Base-by-base conservation (phyloP, 2,888 invertebrate genomes). In the Dinocampus coccinellae region DNA sequence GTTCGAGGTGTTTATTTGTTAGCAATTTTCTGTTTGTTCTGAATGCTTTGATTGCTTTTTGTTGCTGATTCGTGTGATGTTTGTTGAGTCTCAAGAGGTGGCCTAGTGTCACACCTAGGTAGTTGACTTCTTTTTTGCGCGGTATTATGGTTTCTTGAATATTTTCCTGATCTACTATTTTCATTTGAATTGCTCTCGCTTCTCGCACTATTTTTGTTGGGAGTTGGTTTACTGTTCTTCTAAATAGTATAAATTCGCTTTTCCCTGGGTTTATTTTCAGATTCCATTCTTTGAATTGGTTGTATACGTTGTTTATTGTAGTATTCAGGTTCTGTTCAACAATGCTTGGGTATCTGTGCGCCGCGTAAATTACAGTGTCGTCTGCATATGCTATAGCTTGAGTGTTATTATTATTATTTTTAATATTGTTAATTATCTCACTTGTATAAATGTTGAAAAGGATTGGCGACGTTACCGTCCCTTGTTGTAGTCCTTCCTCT, bases 401-500 rank as follows among this genome's bases (percentile, higher is more conserved):
- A 3, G 7, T 62, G 13, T 36, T 10, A 3, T 39, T 33, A 0
- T 20, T 6, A 7, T 62, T 62, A 1, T 36, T 10, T 4, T 33
- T 36, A 62, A 62, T 36, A 4, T 11, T 2, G 36, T 39, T 62
- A 4, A 62, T 2, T 0, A 62, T 16, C 13, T 62, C 39, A 7
- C 39, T 39, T 2, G n/a, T 62, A 20, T 29, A 62, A 6, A 62
- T 63, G n/a, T 47, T 63, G 22, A 63, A 63, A 4, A 63, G 29
- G 3, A 63, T 24, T 3, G 63, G 63, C 4, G 63, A 63, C 0
- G 20, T 63, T 4, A 63, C 63, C 1, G 42, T 63, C 0, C 63
- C 63, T 11, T 63, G 47, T 26, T 63, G 63, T 4, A 63, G 13
- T 4, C 63, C 63, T 26, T 63, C 63, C n/a, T n/a, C n/a, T n/a